Evolutionary conservation across 2,113 vertebrate species (phyloP).

Genomic region (Syngnathus typhle): DNA sequence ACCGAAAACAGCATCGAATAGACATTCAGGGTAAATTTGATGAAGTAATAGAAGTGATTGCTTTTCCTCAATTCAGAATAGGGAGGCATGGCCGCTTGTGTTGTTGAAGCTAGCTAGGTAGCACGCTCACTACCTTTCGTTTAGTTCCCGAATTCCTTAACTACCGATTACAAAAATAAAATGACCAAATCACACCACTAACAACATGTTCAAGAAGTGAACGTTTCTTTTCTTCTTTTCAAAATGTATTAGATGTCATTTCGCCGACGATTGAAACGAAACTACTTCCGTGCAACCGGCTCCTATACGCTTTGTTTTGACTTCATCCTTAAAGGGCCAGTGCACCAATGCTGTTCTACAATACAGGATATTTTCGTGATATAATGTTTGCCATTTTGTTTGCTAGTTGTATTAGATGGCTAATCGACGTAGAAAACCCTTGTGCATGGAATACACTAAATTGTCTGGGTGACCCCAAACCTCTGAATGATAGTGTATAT

Average conservation of each 20-base stretch:
- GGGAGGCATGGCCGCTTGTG: constrained; percentile 62
- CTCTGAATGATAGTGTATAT: too few species aligned
- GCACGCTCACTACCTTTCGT: constrained; percentile 29
- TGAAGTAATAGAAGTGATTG: constrained; percentile 76
- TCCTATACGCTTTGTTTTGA: constrained; percentile 66
- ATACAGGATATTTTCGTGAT: too few species aligned
- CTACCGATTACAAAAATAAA: constrained; percentile 5
- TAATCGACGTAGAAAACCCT: too few species aligned
- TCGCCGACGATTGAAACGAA: constrained; percentile 29
- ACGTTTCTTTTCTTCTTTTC: constrained; percentile 1
- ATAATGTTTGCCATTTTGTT: too few species aligned
- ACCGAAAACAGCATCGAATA: constrained; percentile 85
- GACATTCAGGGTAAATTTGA: constrained; percentile 80
- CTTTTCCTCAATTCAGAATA: constrained; percentile 69
- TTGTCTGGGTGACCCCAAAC: too few species aligned
- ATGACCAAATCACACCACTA: neutral
- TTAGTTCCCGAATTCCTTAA: constrained; percentile 6
- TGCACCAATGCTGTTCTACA: neutral
- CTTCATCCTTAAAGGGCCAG: constrained; percentile 63
- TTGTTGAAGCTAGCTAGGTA: constrained; percentile 28
- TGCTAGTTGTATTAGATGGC: too few species aligned
- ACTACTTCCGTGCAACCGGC: constrained; percentile 59
- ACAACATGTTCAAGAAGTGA: neutral
- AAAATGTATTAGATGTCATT: constrained; percentile 37
- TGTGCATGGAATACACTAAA: too few species aligned